phyloP scores from a whole-genome alignment of 2,888 invertebrate species.

The Drosophila imparisetae region DNA sequence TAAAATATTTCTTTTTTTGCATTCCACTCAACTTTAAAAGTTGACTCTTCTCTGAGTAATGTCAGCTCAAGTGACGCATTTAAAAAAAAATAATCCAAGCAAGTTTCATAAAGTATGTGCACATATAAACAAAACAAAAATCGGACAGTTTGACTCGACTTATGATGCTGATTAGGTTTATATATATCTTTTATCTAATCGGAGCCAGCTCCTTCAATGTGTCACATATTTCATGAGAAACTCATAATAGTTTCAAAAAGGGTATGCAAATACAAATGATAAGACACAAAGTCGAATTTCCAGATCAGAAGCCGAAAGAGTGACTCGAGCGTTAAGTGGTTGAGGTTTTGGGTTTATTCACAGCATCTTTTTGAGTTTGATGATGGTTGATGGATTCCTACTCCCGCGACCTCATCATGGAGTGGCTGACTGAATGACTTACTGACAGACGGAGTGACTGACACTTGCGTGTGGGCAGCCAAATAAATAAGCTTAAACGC shows the following conservation, averaged over 20 bases:
- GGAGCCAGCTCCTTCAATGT: background rate
- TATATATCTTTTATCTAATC: no score
- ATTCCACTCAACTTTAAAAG: no score
- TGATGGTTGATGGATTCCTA: constrained; percentile 31
- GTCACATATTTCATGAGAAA: background rate
- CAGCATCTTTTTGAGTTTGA: background rate
- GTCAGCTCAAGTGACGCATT: background rate
- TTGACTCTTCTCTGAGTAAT: background rate
- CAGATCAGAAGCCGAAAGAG: background rate
- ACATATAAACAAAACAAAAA: background rate
- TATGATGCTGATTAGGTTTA: background rate
- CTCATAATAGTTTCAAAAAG: background rate
- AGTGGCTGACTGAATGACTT: constrained; percentile 1
- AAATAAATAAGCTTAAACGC: constrained; percentile 51
- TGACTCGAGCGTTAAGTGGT: background rate
- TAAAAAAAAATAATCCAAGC: fast-evolving
- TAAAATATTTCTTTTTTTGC: background rate
- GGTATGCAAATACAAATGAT: background rate
- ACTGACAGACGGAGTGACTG: background rate
- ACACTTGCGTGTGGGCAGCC: constrained; percentile 37
- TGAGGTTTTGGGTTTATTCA: background rate
- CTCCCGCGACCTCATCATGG: constrained; percentile 10
- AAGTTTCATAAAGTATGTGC: background rate
- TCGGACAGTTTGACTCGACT: background rate
- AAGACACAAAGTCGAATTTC: background rate